Evolutionary conservation across 2,113 vertebrate genomes (phyloP), one percentile per base, ranked within the genome.

Genomic region (Dicrurus megarhynchus): DNA sequence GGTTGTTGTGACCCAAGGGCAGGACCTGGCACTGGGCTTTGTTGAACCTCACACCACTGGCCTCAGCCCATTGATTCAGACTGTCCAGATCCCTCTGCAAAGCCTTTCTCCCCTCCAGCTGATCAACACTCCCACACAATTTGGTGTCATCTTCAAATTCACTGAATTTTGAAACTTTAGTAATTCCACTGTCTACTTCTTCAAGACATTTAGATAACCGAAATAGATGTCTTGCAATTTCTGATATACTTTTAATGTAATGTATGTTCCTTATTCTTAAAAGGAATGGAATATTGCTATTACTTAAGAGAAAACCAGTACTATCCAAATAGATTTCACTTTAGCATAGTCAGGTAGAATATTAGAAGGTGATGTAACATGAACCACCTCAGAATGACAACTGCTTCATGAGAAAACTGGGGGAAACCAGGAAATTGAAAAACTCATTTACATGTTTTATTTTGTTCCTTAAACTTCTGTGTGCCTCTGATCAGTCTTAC

Each of bases 41-140:
- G 18, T 12, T 79, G 56, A 37, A 19, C 5, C 10, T 78, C 65
- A 27, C n/a, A 8, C 7, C 23, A 2, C 1, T 81, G 79, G 15
- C 20, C 28, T 44, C 0, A 0, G 35, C 3, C 12, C 41, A 52
- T 30, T 3, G 1, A n/a, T 39, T 30, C 50, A 61, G 15, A 13
- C 35, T 39, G 35, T 7, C 9, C 46, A 47, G 33, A 42, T 32
- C 30, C 26, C 13, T 74, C 65, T 74, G 35, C 3, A 85, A 20
- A 70, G 10, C 35, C 20, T 52, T 16, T 13, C 41, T 60, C 1
- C 6, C 5, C 17, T 61, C 16, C 19, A 39, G 27, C 13, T 44
- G n/a, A 5, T 16, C 14, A 28, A 5, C 11, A 9, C 8, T 57
- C 8, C 9, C 1, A 1, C 6, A 1, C 6, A 32, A 3, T 1